Evolutionary conservation across 2,113 vertebrate species (phyloP).

Genomic region (Speoplatyrhinus poulsoni): DNA sequence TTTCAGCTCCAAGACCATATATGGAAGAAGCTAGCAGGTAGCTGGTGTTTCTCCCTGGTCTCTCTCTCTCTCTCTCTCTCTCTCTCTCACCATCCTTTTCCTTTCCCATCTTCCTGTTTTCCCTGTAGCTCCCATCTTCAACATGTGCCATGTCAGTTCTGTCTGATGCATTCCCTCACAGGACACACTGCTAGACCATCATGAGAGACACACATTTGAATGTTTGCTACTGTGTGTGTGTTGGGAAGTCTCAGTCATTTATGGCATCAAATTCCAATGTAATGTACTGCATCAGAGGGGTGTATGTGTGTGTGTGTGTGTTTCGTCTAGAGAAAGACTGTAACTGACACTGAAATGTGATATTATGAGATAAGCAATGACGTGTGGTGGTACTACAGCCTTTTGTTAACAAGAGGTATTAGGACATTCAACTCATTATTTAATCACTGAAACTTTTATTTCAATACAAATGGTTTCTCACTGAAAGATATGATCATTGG

Average conservation of each 20-base stretch:
- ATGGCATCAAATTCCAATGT: conserved; percentile 36
- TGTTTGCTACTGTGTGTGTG: conserved; percentile 11
- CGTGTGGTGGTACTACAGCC: background rate
- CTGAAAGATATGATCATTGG: background rate
- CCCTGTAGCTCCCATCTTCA: conserved; percentile 10
- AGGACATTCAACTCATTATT: too few species aligned
- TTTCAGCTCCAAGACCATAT: conserved; percentile 62
- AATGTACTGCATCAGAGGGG: conserved; percentile 10
- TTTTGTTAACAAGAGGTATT: too few species aligned
- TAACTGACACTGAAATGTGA: background rate
- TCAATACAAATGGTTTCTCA: background rate
- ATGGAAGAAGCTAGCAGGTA: conserved; percentile 69
- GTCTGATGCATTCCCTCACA: conserved; percentile 2
- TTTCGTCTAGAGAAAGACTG: background rate
- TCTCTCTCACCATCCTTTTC: background rate
- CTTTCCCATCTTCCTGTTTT: conserved; percentile 6
- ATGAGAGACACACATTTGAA: conserved; percentile 16
- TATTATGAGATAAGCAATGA: background rate
- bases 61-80: background rate
- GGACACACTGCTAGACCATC: background rate
- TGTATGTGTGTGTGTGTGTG: background rate
- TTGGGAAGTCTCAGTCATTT: background rate
- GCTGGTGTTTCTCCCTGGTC: conserved; percentile 41
- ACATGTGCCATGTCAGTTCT: background rate
- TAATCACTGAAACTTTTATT: background rate